These are phyloP conservation scores for Anisognathus igniventris DNA, from an alignment of 2,797 vertebrate genomes.

Conservation along the genomic window DNA sequence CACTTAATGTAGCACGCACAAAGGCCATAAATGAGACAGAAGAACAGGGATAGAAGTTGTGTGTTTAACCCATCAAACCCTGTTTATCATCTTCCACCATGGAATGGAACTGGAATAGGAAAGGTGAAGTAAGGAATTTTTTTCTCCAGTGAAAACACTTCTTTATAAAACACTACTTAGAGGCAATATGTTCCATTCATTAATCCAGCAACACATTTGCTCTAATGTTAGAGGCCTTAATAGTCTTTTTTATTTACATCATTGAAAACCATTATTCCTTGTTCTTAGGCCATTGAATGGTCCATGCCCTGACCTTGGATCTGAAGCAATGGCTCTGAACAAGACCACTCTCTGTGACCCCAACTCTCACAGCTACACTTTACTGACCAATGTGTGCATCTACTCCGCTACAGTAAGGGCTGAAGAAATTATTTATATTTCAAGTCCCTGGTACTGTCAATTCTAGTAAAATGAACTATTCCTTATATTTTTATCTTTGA, in stretches of 20 bases:
- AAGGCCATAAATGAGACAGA: background rate
- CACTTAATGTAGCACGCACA: background rate
- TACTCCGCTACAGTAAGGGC: background rate
- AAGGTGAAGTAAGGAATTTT: background rate
- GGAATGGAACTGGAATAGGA: background rate
- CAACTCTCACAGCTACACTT: background rate
- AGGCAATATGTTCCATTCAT: background rate
- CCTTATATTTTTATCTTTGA: background rate
- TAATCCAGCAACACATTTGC: background rate
- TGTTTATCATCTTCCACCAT: background rate
- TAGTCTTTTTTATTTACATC: background rate
- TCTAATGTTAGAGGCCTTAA: background rate
- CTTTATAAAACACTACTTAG: background rate
- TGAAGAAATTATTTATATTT: background rate
- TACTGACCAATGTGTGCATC: background rate
- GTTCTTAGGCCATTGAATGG: background rate
- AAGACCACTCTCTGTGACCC: background rate
- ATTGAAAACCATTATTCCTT: background rate
- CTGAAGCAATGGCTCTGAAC: background rate
- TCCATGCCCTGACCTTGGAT: background rate
- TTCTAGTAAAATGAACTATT: background rate
- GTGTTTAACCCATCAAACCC: background rate
- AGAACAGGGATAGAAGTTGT: rapidly evolving
- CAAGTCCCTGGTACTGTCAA: background rate
- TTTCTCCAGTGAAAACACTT: background rate